These are phyloP conservation scores for Tachina grossa DNA, from an alignment of 2,888 invertebrate species.

Conservation along the genomic window DNA sequence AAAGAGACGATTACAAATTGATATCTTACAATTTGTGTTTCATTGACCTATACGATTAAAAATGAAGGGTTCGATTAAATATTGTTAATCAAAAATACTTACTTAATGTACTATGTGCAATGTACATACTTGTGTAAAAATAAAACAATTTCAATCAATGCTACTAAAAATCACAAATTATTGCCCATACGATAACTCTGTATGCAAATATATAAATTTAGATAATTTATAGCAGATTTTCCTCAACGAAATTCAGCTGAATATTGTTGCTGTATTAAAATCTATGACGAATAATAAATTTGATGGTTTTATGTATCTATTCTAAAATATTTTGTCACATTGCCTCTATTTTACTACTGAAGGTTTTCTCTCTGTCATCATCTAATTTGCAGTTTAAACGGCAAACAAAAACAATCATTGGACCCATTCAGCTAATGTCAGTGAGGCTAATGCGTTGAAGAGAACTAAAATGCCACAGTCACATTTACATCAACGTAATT, in stretches of 20 bases:
- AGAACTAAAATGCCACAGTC: neutral
- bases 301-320: slow-evolving; percentile 39
- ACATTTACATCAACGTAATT: neutral
- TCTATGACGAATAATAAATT: slow-evolving; percentile 45
- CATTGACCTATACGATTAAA: too few species aligned
- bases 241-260: neutral
- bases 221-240: too few species aligned
- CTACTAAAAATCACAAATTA: too few species aligned
- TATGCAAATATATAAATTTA: too few species aligned
- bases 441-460: neutral
- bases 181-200: too few species aligned
- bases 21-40: too few species aligned
- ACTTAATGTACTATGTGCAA: too few species aligned
- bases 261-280: slow-evolving; percentile 23
- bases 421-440: neutral
- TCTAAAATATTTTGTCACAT: slow-evolving; percentile 56
- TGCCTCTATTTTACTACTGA: slow-evolving; percentile 58
- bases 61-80: too few species aligned
- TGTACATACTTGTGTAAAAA: too few species aligned
- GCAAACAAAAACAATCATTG: slow-evolving; percentile 8
- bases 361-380: slow-evolving; percentile 55
- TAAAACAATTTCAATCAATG: too few species aligned
- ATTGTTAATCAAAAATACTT: too few species aligned
- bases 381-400: slow-evolving; percentile 40
- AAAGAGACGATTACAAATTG: too few species aligned